A percentile compares a stretch with the other conserved stretches of the same genome.
Conservation (phyloP, 2,888 invertebrate species). For the Sphinx pinastri region DNA sequence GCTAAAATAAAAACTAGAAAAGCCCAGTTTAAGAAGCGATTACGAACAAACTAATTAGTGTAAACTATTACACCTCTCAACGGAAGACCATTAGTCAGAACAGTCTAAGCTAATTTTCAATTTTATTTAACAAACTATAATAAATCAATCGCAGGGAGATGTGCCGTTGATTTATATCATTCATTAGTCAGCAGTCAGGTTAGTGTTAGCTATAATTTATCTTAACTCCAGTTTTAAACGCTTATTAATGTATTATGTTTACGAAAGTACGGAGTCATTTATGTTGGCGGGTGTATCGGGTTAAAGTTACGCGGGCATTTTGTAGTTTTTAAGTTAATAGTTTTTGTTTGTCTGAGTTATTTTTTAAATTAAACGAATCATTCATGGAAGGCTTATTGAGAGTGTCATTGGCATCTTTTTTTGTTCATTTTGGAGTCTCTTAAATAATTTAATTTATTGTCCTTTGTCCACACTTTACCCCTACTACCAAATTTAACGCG, state of each 20-base stretch:
- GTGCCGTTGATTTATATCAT: conserved; percentile 23
- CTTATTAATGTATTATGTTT: conserved; percentile 17
- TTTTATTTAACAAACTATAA: conserved; percentile 20
- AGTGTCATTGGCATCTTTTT: too few relatives aligned
- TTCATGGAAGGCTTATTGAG: too few relatives aligned
- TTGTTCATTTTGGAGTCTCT: too few relatives aligned
- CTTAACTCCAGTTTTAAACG: conserved; percentile 27
- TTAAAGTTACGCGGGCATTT: neutral
- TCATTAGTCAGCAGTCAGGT: conserved; percentile 25
- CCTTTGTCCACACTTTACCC: neutral
- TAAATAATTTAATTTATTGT: neutral
- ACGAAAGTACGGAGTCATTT: conserved; percentile 12
- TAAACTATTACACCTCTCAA: neutral
- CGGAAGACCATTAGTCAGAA: neutral
- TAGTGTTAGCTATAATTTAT: conserved; percentile 14
- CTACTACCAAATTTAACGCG: neutral
- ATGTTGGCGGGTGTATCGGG: neutral
- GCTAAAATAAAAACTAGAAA: too few relatives aligned
- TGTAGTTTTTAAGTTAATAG: neutral
- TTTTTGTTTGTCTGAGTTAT: neutral
- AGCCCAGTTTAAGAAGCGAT: too few relatives aligned
- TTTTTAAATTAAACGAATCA: neutral
- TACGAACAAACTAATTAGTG: neutral
- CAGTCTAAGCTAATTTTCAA: conserved; percentile 16
- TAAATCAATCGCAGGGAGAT: conserved; percentile 18